Percentiles rank a stretch among this genome's conserved stretches.
Conservation (phyloP, 2,113 vertebrate species). For the Xiphophorus couchianus region DNA sequence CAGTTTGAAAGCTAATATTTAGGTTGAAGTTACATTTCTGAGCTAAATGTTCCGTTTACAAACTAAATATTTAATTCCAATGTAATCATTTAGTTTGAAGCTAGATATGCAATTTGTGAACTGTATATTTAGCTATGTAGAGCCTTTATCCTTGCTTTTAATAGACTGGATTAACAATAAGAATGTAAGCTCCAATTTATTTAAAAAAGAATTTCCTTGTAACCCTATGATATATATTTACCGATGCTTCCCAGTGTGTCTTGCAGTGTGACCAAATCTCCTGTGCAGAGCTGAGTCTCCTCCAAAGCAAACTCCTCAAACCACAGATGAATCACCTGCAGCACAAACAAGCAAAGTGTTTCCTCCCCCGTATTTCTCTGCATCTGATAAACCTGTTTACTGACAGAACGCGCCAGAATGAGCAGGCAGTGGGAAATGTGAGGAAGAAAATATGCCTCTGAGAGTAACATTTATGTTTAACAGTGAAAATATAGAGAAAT, state of each 20-base stretch:
- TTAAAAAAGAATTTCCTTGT: neutral
- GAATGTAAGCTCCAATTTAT: neutral
- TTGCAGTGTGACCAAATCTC: slow-evolving; percentile 75
- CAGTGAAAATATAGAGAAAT: neutral
- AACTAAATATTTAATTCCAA: too few species aligned
- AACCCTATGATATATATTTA: slow-evolving; percentile 32
- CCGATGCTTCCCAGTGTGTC: slow-evolving; percentile 75
- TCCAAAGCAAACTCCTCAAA: slow-evolving; percentile 81
- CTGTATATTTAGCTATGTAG: too few species aligned
- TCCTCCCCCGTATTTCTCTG: slow-evolving; percentile 20
- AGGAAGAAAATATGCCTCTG: neutral
- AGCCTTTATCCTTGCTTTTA: too few species aligned
- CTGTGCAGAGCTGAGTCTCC: slow-evolving; percentile 63
- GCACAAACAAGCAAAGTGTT: slow-evolving; percentile 40
- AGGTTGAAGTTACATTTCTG: too few species aligned
- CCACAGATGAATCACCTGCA: slow-evolving; percentile 81
- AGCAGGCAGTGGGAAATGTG: neutral
- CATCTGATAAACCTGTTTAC: slow-evolving; percentile 2
- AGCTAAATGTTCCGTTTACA: too few species aligned
- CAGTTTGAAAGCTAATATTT: too few species aligned
- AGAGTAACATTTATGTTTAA: slow-evolving; percentile 1
- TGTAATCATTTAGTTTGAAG: too few species aligned
- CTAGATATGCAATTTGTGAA: too few species aligned
- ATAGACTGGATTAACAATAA: neutral
- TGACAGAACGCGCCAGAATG: neutral